Evolutionary conservation across 1,140 invertebrate species (phyloP).

Genomic region (Lepidurus apus): DNA sequence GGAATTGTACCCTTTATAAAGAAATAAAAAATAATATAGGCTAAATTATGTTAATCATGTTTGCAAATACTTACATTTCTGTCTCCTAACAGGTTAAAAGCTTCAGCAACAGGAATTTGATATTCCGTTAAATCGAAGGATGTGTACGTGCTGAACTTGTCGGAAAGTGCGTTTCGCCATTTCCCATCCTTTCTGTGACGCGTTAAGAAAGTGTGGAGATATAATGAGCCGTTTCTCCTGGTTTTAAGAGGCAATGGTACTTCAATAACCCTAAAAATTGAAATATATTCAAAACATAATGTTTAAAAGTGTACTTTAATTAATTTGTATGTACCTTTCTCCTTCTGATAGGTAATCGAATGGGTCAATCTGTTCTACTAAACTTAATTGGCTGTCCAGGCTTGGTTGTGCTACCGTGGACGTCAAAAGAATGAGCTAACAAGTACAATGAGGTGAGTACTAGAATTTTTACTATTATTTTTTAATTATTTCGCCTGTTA

Average conservation of each 20-base stretch:
- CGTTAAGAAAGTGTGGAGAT: slow-evolving; percentile 57
- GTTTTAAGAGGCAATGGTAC: slow-evolving; percentile 63
- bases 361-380: slow-evolving; percentile 33
- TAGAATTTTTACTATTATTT: slow-evolving; percentile 48
- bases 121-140: slow-evolving; percentile 61
- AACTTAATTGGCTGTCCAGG: slow-evolving; percentile 37
- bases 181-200: slow-evolving; percentile 48
- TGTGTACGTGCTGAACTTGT: slow-evolving; percentile 51
- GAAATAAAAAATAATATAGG: background rate
- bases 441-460: slow-evolving; percentile 42
- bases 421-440: slow-evolving; percentile 53
- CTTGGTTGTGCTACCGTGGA: slow-evolving; percentile 42
- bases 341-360: slow-evolving; percentile 31
- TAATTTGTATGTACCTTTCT: slow-evolving; percentile 29
- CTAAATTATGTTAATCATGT: background rate
- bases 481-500: slow-evolving; percentile 52
- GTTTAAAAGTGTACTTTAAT: slow-evolving; percentile 28
- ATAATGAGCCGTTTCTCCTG: slow-evolving; percentile 68
- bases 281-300: slow-evolving; percentile 25
- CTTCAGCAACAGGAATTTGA: slow-evolving; percentile 61
- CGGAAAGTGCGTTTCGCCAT: slow-evolving; percentile 45
- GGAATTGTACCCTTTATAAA: slow-evolving; percentile 17
- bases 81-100: slow-evolving; percentile 65
- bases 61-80: slow-evolving; percentile 39
- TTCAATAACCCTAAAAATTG: slow-evolving; percentile 52